A percentile compares a stretch with the other conserved stretches of the same genome.
Evolutionary conservation across 2,113 vertebrate species (phyloP).

Genomic region (Herpetotheres cachinnans): DNA sequence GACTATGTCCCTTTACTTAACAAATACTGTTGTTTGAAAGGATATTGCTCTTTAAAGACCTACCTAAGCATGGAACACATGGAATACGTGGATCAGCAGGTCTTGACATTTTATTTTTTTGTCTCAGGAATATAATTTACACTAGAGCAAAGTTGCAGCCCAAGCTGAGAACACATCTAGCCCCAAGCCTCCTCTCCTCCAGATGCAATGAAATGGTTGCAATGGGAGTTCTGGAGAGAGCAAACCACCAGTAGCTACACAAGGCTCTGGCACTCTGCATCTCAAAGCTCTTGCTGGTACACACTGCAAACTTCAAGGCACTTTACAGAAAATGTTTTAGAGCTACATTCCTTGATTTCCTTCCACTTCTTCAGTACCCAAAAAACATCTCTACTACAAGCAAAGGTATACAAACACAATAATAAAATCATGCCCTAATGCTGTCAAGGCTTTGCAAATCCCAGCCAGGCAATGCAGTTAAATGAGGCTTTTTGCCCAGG

Average conservation of each 20-base stretch:
- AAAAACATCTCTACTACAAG: neutral
- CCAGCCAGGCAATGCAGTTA: neutral
- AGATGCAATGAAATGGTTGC: too few relatives aligned
- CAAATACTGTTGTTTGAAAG: neutral
- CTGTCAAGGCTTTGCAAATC: neutral
- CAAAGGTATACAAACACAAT: neutral
- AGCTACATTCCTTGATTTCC: neutral
- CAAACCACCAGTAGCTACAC: neutral
- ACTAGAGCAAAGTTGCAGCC: neutral
- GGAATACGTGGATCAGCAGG: neutral
- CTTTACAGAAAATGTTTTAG: neutral
- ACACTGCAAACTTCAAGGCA: neutral
- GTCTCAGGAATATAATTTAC: neutral
- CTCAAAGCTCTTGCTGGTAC: neutral
- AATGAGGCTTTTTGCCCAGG: neutral
- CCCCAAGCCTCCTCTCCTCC: neutral
- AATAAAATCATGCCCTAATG: neutral
- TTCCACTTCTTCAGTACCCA: neutral
- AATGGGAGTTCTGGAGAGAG: neutral
- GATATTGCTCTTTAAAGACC: neutral
- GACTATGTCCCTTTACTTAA: neutral
- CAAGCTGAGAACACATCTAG: neutral
- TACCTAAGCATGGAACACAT: neutral
- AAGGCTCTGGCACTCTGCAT: neutral
- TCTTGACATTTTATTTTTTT: neutral